Evolutionary conservation across 2,797 vertebrate species (phyloP).

Genomic region (Peromyscus eremicus): DNA sequence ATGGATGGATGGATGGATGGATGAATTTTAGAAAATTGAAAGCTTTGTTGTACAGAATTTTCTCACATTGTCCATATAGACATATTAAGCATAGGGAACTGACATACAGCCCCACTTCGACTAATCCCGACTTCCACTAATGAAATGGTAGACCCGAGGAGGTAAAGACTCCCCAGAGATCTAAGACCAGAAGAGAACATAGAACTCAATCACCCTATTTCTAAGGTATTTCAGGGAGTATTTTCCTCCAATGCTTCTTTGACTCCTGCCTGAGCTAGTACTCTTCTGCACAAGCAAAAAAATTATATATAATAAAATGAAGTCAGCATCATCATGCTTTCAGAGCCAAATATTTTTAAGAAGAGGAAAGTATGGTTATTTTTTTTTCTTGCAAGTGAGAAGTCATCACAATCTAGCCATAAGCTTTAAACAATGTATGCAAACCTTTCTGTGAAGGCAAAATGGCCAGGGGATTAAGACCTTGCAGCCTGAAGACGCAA

Average conservation of each 20-base stretch:
- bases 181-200: neutral
- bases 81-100: neutral
- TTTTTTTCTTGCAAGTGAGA: neutral
- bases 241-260: neutral
- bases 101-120: neutral
- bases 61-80: neutral
- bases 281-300: neutral
- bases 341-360: neutral
- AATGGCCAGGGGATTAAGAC: neutral
- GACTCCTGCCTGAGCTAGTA: neutral
- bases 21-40: neutral
- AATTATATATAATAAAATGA: neutral
- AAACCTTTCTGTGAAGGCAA: neutral
- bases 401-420: neutral
- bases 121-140: neutral
- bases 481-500: neutral
- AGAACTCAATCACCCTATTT: neutral
- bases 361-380: neutral
- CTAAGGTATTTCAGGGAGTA: neutral
- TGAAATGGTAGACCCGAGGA: neutral
- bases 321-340: neutral
- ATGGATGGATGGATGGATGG: no score
- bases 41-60: constrained; percentile 1
- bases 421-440: neutral
- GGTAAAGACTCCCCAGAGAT: neutral